phyloP scores from a whole-genome alignment of 2,113 vertebrate species.

The Mustela lutreola region DNA sequence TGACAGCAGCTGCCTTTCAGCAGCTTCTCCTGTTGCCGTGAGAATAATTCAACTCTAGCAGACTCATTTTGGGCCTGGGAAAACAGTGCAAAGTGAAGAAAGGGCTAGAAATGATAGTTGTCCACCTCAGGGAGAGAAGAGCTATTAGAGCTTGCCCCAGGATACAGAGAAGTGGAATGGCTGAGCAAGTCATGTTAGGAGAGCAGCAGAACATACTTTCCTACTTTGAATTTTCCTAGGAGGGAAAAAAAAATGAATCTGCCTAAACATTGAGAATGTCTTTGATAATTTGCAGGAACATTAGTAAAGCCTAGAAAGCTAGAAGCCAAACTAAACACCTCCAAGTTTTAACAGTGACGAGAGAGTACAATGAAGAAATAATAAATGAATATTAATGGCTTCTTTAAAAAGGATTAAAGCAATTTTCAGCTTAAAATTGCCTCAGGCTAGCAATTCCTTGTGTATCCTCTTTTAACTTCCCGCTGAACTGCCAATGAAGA shows the following conservation, averaged over 20 bases:
- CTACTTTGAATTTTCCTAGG: constrained; percentile 5
- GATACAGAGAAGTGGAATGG: neutral
- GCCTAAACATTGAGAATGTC: neutral
- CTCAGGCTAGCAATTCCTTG: neutral
- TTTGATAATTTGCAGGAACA: constrained; percentile 29
- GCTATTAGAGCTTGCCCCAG: neutral
- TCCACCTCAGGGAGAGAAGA: neutral
- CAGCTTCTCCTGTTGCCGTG: constrained; percentile 27
- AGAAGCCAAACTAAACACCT: constrained; percentile 35
- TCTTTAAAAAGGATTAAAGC: constrained; percentile 48
- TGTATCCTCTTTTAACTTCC: neutral
- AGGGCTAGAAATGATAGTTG: neutral
- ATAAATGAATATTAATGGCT: constrained; percentile 57
- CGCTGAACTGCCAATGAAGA: neutral
- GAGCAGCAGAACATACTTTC: neutral
- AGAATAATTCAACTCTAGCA: constrained; percentile 64
- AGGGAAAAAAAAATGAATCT: neutral
- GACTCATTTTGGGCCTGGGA: neutral
- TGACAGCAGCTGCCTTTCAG: constrained; percentile 67
- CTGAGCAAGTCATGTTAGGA: constrained; percentile 13
- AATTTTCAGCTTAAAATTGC: constrained; percentile 26
- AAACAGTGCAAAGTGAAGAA: constrained; percentile 34
- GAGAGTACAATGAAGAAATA: constrained; percentile 41
- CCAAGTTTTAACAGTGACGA: neutral
- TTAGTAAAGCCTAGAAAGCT: neutral